These are phyloP conservation scores for Actias luna DNA, from an alignment of 2,888 invertebrate species.

Conservation along the genomic window DNA sequence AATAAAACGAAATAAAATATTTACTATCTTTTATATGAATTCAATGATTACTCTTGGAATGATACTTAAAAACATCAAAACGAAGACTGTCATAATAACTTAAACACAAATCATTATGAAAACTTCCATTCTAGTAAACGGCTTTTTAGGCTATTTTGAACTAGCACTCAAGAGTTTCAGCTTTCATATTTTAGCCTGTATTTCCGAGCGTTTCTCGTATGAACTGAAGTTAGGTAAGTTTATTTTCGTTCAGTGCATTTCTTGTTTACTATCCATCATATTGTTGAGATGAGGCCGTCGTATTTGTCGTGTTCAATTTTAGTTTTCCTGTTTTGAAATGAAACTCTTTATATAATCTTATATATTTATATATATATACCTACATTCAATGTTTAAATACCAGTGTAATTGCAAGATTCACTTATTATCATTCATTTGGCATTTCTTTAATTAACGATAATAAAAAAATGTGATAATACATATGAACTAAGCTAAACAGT, in stretches of 20 bases:
- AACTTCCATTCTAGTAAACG: slow-evolving; percentile 9
- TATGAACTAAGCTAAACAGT: background rate
- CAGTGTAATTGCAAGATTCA: background rate
- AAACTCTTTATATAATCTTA: slow-evolving; percentile 26
- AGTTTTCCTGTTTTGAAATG: slow-evolving; percentile 43
- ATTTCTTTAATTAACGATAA: background rate
- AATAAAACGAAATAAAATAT: too few relatives aligned
- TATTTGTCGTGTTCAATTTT: slow-evolving; percentile 58
- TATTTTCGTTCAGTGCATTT: slow-evolving; percentile 66
- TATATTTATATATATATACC: slow-evolving; percentile 13
- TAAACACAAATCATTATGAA: slow-evolving; percentile 3
- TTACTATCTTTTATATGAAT: background rate
- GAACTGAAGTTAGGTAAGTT: slow-evolving; percentile 55
- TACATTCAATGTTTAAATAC: slow-evolving; percentile 14
- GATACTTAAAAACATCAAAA: too few relatives aligned
- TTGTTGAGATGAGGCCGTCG: slow-evolving; percentile 53
- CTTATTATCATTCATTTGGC: background rate
- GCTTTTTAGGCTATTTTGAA: slow-evolving; percentile 50
- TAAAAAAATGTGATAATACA: background rate
- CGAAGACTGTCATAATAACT: background rate
- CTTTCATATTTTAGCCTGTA: slow-evolving; percentile 49
- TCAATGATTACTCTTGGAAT: too few relatives aligned
- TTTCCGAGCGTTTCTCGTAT: slow-evolving; percentile 51
- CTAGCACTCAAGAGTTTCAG: slow-evolving; percentile 48
- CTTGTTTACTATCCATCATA: slow-evolving; percentile 71